Conservation (phyloP, 2,113 vertebrate species). For the Calonectris borealis region DNA sequence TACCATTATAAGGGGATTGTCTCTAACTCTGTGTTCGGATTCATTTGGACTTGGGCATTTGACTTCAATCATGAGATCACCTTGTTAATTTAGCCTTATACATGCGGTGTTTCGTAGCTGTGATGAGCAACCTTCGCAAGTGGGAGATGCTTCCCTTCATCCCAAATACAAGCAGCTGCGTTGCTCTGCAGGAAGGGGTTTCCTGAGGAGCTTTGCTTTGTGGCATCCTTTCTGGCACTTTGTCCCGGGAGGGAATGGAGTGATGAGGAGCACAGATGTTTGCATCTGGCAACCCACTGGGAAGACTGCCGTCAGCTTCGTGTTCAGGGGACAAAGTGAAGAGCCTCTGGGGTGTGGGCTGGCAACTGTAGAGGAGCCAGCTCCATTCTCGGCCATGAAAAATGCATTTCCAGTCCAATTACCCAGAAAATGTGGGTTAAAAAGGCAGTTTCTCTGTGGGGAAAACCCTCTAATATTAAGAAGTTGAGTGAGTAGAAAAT, state of each 20-base stretch:
- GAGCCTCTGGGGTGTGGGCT: not conserved
- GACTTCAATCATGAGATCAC: not conserved
- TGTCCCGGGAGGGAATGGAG: not conserved
- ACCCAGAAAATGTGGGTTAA: slow-evolving; percentile 29
- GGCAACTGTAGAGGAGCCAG: not conserved
- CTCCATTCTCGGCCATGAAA: not conserved
- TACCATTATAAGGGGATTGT: not conserved
- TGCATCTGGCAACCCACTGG: not conserved
- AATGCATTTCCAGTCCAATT: slow-evolving; percentile 38
- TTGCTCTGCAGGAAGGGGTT: not conserved
- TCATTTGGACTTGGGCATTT: not conserved
- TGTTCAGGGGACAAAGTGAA: not conserved
- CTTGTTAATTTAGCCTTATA: not conserved
- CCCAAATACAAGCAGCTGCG: not conserved
- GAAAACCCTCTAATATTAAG: not conserved
- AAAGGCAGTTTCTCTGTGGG: slow-evolving; percentile 8
- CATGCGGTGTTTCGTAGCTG: accelerated
- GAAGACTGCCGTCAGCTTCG: not conserved
- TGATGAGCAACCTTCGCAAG: not conserved
- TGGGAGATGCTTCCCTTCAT: not conserved
- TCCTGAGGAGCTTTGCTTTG: not conserved
- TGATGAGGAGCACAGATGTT: not conserved
- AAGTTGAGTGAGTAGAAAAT: slow-evolving; percentile 22
- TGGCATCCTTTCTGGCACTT: not conserved
- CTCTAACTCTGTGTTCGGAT: not conserved